These are phyloP conservation scores for Cenopis cana DNA, from an alignment of 2,888 invertebrate species.

Conservation along the genomic window DNA sequence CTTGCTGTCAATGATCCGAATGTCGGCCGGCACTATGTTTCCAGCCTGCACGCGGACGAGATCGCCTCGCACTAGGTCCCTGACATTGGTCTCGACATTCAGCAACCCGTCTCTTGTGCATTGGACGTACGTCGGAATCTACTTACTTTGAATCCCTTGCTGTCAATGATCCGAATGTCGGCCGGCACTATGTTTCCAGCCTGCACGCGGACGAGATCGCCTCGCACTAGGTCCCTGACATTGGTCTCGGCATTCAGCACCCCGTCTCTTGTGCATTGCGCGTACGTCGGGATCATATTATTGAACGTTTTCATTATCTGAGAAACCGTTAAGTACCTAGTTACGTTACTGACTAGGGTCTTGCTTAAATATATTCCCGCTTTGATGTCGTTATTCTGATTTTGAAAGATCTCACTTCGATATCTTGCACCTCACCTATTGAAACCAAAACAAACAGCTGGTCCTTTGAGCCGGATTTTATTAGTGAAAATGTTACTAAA, in stretches of 20 bases:
- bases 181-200: slow-evolving; percentile 99
- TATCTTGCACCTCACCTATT: no score
- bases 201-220: slow-evolving; percentile 94
- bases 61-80: no score
- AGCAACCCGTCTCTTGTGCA: no score
- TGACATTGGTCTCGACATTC: no score
- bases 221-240: slow-evolving; percentile 96
- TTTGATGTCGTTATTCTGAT: no score
- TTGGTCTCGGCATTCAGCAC: slow-evolving; percentile 90
- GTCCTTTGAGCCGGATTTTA: neutral
- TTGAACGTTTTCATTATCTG: slow-evolving; percentile 99
- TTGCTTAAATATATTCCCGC: no score
- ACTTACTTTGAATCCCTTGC: slow-evolving; percentile 92
- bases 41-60: no score
- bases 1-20: no score
- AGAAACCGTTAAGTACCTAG: slow-evolving; percentile 42
- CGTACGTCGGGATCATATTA: slow-evolving; percentile 96
- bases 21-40: no score
- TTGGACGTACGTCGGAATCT: no score
- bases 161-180: slow-evolving; percentile 97
- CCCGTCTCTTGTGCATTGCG: slow-evolving; percentile 95
- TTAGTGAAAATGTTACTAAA: neutral
- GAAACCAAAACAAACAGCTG: neutral
- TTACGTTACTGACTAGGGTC: neutral
- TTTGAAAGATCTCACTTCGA: no score